Percentiles rank a stretch among this genome's conserved stretches.
Evolutionary conservation across 30 jellyfish, hydroid and myxozoan genomes (phyloP).

Genomic region (Turritopsis rubra): DNA sequence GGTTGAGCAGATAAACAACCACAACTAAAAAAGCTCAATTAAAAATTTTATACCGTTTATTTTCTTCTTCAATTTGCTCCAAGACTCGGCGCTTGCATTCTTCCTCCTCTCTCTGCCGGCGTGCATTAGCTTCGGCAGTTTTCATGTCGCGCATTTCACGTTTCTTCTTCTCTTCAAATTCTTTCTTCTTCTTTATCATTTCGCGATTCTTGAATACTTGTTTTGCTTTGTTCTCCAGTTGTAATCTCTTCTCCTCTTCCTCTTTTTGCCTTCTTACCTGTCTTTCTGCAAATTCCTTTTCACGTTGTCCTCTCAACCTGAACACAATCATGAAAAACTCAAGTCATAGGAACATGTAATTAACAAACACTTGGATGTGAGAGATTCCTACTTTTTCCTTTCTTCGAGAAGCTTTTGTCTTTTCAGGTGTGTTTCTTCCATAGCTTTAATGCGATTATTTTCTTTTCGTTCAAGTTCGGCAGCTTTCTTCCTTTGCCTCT

Average conservation of each 20-base stretch:
- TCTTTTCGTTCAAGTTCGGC: slow-evolving; percentile 52
- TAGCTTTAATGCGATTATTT: slow-evolving; percentile 32
- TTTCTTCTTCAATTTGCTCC: slow-evolving; percentile 72
- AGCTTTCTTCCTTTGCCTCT: slow-evolving; percentile 37
- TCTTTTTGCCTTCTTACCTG: slow-evolving; percentile 70
- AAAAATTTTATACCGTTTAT: slow-evolving; percentile 20
- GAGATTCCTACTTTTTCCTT: slow-evolving; percentile 49
- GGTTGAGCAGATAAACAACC: not conserved
- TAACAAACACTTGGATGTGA: no score
- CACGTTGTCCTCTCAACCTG: slow-evolving; percentile 90
- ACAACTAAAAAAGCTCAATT: not conserved
- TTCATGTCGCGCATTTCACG: slow-evolving; percentile 59
- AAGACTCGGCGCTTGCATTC: slow-evolving; percentile 46
- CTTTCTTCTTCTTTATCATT: slow-evolving; percentile 38
- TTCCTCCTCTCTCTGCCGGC: slow-evolving; percentile 65
- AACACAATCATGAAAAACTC: no score
- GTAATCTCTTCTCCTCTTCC: slow-evolving; percentile 48
- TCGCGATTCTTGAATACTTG: slow-evolving; percentile 54
- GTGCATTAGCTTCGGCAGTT: slow-evolving; percentile 85
- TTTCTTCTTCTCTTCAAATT: slow-evolving; percentile 70
- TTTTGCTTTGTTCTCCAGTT: slow-evolving; percentile 14
- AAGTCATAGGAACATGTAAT: no score
- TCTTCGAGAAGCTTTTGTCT: slow-evolving; percentile 56
- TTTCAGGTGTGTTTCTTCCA: slow-evolving; percentile 48
- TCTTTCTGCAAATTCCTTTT: slow-evolving; percentile 60